phyloP scores from a whole-genome alignment of 2,797 vertebrate genomes.

The Menidia menidia region DNA sequence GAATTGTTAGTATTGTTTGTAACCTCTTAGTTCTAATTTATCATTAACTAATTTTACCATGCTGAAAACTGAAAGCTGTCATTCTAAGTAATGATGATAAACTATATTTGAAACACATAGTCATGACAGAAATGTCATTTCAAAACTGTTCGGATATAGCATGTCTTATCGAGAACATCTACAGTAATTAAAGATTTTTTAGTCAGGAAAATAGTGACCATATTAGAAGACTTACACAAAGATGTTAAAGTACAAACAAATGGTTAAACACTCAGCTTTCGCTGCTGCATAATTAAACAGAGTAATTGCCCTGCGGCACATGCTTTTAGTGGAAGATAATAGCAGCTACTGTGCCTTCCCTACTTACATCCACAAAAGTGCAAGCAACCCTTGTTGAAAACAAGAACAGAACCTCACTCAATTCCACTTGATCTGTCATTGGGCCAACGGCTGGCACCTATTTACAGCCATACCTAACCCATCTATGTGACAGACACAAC shows the following conservation, averaged over 20 bases:
- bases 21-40: neutral
- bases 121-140: neutral
- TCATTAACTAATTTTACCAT: neutral
- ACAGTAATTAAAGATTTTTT: neutral
- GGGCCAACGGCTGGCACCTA: constrained; percentile 10
- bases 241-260: constrained; percentile 4
- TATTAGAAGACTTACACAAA: constrained; percentile 1
- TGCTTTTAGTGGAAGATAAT: constrained; percentile 5
- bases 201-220: constrained; percentile 11
- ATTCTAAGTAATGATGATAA: neutral
- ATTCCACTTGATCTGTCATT: neutral
- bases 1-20: neutral
- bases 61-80: neutral
- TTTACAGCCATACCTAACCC: constrained; percentile 14
- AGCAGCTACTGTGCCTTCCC: neutral
- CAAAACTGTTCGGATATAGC: neutral
- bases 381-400: neutral
- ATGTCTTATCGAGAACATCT: neutral
- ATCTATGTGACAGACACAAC: constrained; percentile 24
- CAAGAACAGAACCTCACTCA: neutral
- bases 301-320: constrained; percentile 17
- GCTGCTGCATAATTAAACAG: constrained; percentile 12
- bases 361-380: constrained; percentile 5
- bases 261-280: constrained; percentile 24
- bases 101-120: neutral